Base-by-base conservation (phyloP, 2,888 invertebrate genomes). In the Capitulum mitella region DNA sequence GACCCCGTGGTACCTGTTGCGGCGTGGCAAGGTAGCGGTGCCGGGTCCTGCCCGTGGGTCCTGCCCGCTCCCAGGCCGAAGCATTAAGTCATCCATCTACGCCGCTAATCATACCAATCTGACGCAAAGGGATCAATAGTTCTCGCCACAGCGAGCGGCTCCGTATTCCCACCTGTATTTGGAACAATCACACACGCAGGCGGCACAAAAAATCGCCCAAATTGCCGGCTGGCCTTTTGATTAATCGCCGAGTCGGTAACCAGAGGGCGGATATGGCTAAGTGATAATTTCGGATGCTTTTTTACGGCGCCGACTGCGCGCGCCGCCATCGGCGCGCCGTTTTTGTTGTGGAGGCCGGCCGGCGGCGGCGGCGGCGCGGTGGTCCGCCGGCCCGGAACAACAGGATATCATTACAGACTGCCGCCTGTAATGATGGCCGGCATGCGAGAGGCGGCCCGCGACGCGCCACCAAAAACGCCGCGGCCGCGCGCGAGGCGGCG, bases 191-290 rank as follows among this genome's bases (percentile, higher is more conserved):
- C 61, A 61, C 32, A 61, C 54, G 12, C 32, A 61, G 5, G 61
- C 14, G 61, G 29, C 61, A n/a, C 61, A 61, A 61, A 61, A 32
- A 61, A 61, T 61, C 6, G 32, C 32, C 32, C 61, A n/a, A 61
- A 61, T 61, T 61, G 61, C 61, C 61, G 61, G 32, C 61, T 61
- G 32, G 61, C 32, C 32, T 10, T 32, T 61, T 61, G 61, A 61
- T 61, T 61, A 61, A 61, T 61, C 32, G 61, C n/a, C 16, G 61
- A 10, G 32, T 8, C 16, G 32, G 61, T 61, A 61, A 61, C 61
- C 32, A 61, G 61, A 61, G 61, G 32, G 61, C 32, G 61, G 32
- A 61, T 61, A 61, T 61, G 61, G 61, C 61, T 61, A 61, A 61
- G 32, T 32, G 61, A 61, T 61, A 61, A 61, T 61, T 61, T 32